phyloP scores from a whole-genome alignment of 1,140 invertebrate species.

The Harlomillsia oculata region DNA sequence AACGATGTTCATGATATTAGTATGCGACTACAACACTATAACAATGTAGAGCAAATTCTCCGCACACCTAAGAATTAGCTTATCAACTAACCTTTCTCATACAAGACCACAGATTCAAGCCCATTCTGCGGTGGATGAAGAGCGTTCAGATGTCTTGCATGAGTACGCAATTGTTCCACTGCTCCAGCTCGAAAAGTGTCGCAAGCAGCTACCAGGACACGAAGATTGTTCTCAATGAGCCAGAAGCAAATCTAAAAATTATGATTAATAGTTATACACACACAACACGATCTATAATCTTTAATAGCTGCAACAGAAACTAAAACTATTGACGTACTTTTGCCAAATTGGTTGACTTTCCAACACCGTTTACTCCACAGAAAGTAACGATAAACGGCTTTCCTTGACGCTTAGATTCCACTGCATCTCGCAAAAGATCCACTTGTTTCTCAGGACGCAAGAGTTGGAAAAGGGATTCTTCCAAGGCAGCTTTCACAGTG shows the following conservation, averaged over 20 bases:
- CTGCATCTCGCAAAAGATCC: slow-evolving; percentile 91
- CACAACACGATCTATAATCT: background rate
- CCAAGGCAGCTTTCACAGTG: slow-evolving; percentile 70
- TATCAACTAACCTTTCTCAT: slow-evolving; percentile 98
- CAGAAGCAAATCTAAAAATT: slow-evolving; percentile 81
- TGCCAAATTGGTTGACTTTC: slow-evolving; percentile 98
- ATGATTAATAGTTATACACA: background rate
- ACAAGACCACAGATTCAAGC: slow-evolving; percentile 78
- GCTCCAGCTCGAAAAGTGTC: slow-evolving; percentile 99
- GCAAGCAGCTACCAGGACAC: slow-evolving; percentile 95
- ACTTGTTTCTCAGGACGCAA: slow-evolving; percentile 87
- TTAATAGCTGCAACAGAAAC: background rate
- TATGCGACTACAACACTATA: too few relatives aligned
- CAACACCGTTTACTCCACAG: slow-evolving; percentile 99
- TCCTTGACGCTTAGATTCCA: slow-evolving; percentile 69
- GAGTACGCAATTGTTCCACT: slow-evolving; percentile 95
- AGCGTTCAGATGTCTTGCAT: slow-evolving; percentile 85
- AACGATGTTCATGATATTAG: too few relatives aligned
- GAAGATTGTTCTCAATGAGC: slow-evolving; percentile 94
- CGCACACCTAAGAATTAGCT: too few relatives aligned
- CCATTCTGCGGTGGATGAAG: slow-evolving; percentile 71
- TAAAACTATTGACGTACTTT: slow-evolving; percentile 51
- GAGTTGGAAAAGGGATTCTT: slow-evolving; percentile 77
- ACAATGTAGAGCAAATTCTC: too few relatives aligned
- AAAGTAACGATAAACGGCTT: slow-evolving; percentile 94